Evolutionary conservation across 1,140 invertebrate species (phyloP).

Genomic region (Apis dorsata): DNA sequence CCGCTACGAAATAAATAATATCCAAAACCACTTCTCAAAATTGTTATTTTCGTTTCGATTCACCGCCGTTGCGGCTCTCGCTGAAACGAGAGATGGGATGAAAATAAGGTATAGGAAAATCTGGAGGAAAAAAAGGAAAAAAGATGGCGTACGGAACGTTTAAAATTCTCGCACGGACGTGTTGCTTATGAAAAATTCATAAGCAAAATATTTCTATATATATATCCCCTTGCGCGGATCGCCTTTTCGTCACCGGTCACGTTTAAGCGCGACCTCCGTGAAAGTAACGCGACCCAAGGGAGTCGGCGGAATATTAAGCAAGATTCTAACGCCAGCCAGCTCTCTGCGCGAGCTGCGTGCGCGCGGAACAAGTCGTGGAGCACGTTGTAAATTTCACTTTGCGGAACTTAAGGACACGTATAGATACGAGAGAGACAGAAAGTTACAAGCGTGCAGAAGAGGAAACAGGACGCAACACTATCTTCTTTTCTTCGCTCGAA

Average conservation of each 20-base stretch:
- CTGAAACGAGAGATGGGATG: no score
- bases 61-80: no score
- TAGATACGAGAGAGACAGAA: constrained; percentile 16
- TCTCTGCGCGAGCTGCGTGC: constrained; percentile 45
- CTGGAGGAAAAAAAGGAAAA: no score
- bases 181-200: no score
- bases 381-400: constrained; percentile 77
- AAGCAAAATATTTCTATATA: no score
- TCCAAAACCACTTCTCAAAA: not conserved
- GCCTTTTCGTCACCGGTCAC: not conserved
- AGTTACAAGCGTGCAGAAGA: not conserved
- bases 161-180: no score
- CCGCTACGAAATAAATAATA: not conserved
- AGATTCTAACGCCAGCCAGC: constrained; percentile 57
- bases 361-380: constrained; percentile 64
- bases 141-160: no score
- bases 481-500: constrained; percentile 55
- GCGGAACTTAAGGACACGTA: constrained; percentile 67
- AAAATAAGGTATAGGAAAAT: no score
- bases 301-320: constrained; percentile 74
- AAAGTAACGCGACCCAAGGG: constrained; percentile 63
- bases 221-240: no score
- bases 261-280: constrained; percentile 12
- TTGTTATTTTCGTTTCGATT: not conserved
- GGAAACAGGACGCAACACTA: constrained; percentile 33